Base-by-base conservation (phyloP, 2,113 vertebrate genomes). In the Phoenicopterus ruber region DNA sequence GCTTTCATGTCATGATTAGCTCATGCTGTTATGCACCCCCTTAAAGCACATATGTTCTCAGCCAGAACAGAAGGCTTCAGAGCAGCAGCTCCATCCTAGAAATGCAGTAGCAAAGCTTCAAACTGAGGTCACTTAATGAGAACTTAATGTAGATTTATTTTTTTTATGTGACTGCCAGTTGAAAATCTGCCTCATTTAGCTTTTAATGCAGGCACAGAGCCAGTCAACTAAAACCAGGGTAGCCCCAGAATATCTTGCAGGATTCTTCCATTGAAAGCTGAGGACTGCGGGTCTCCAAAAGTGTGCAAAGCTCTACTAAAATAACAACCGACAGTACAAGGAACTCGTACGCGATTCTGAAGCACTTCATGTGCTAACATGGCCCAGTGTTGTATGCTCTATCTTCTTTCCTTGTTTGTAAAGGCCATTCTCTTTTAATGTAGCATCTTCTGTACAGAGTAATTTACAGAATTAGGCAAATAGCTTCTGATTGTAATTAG, bases 131-230 rank as follows among this genome's bases (percentile, higher is more conserved):
- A 93, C 82, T 91, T 90, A 90, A 96, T 92, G 85, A 95, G 88
- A 90, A 94, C 38, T 94, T 97, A 94, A 97, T 96, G 84, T n/a
- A 77, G 66, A 71, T 93, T 96, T 94, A 96, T 5, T 61, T 71
- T 91, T 86, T 83, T 84, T 42, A 86, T 85, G 59, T 61, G 50
- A 70, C 58, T 90, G 79, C 29, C 83, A 88, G 32, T 40, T 86
- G 84, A 73, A 96, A 97, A 91, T 82, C 47, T 91, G 44, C 40
- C 67, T 90, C 49, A 77, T 90, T 96, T 89, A 65, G 52, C 46
- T 90, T 92, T 89, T 70, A 89, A 81, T 55, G 66, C 65, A 93
- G 69, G 42, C 57, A 89, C 47, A 65, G 50, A 74, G 63, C 11
- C 34, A 78, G 47, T 44, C 49, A 92, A 42, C 16, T 82, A 80